These are phyloP conservation scores for Basileuterus tristriatus DNA, from an alignment of 2,797 vertebrate genomes.

Conservation along the genomic window DNA sequence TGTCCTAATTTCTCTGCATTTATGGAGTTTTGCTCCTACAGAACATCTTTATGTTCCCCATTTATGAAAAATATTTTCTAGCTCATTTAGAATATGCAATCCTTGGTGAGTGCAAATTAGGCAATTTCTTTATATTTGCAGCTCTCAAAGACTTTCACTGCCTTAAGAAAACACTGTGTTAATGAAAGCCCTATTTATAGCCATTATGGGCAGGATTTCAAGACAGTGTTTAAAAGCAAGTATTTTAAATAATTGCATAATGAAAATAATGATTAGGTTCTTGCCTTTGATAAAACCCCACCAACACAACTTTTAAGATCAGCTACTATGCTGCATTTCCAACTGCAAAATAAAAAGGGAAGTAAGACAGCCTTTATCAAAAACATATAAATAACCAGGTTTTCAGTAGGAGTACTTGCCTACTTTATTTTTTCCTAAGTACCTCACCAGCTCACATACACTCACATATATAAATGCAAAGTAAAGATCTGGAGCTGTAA, in stretches of 20 bases:
- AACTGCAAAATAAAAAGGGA: neutral
- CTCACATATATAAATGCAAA: neutral
- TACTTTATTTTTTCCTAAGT: neutral
- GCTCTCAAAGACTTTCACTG: neutral
- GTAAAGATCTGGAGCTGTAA: neutral
- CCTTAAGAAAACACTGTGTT: conserved; percentile 31
- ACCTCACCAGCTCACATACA: neutral
- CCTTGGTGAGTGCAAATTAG: neutral
- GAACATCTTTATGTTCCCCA: neutral
- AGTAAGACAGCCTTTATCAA: neutral
- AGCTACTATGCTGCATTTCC: neutral
- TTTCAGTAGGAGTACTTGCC: neutral
- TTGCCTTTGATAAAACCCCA: neutral
- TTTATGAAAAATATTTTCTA: neutral
- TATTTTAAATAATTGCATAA: neutral
- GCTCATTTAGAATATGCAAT: neutral
- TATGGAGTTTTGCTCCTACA: neutral
- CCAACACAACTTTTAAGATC: neutral
- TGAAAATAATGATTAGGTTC: neutral
- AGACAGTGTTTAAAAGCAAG: neutral
- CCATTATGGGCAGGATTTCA: neutral
- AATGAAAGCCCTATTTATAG: conserved; percentile 36
- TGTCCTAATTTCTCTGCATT: neutral
- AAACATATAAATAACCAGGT: neutral
- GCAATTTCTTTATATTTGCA: conserved; percentile 11